Evolutionary conservation across 2,113 vertebrate genomes (phyloP).

Genomic region (Nothocercus julius): DNA sequence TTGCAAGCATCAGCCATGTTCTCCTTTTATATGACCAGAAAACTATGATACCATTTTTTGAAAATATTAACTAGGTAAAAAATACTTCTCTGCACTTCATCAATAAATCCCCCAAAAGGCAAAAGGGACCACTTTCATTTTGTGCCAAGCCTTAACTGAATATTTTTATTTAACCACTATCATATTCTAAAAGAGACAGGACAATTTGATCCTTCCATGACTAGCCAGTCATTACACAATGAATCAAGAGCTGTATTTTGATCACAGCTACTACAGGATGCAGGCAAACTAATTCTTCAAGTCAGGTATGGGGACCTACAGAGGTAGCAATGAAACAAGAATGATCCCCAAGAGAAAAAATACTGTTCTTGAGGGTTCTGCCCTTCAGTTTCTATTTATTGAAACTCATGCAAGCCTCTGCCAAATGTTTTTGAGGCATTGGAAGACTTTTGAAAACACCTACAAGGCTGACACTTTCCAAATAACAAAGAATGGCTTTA

Average conservation of each 20-base stretch:
- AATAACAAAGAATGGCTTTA: background rate
- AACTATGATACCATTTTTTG: background rate
- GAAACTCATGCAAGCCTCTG: background rate
- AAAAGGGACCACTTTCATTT: background rate
- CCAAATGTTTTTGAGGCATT: background rate
- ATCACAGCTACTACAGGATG: background rate
- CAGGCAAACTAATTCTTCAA: background rate
- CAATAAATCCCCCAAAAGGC: background rate
- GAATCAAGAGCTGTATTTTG: background rate
- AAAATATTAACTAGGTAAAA: background rate
- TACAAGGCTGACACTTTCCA: background rate
- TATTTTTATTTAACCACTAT: background rate
- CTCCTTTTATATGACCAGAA: background rate
- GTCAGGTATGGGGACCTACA: background rate
- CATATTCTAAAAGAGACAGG: background rate
- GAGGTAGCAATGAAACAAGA: background rate
- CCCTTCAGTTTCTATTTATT: background rate
- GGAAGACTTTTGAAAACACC: background rate
- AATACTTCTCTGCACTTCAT: background rate
- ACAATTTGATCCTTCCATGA: background rate
- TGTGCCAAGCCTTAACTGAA: background rate
- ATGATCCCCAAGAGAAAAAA: background rate
- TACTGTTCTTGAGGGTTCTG: background rate
- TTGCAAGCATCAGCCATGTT: background rate
- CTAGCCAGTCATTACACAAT: background rate